phyloP scores from a whole-genome alignment of 2,888 invertebrate species.

The Conomelus anceps region DNA sequence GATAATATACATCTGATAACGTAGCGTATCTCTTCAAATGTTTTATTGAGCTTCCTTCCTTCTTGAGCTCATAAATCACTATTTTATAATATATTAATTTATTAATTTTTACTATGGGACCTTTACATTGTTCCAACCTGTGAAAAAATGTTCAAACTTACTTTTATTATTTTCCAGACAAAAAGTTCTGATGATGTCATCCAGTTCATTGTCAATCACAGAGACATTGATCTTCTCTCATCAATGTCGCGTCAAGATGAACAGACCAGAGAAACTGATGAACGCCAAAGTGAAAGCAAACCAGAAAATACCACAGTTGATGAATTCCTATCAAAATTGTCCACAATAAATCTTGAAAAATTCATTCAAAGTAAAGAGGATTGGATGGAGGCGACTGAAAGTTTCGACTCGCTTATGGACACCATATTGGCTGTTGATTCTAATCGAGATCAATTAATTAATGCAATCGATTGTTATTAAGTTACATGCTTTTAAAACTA shows the following conservation, averaged over 20 bases:
- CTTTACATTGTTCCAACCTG: neutral
- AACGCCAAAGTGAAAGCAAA: conserved; percentile 39
- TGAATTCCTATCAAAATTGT: conserved; percentile 54
- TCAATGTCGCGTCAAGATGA: conserved; percentile 43
- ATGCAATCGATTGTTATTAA: conserved; percentile 66
- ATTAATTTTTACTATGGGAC: too few relatives aligned
- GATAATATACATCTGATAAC: too few relatives aligned
- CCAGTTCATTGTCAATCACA: neutral
- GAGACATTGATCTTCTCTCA: neutral
- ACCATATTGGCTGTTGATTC: conserved; percentile 62
- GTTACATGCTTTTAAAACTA: neutral
- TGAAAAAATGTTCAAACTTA: neutral
- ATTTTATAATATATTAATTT: too few relatives aligned
- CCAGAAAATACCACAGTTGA: conserved; percentile 47
- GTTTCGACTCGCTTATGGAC: conserved; percentile 62
- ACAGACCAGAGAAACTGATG: conserved; percentile 28
- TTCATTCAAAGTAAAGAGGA: conserved; percentile 54
- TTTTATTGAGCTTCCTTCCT: too few relatives aligned
- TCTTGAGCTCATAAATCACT: too few relatives aligned
- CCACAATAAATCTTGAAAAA: conserved; percentile 52
- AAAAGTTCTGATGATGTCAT: neutral
- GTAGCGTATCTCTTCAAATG: too few relatives aligned
- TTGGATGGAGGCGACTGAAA: conserved; percentile 62
- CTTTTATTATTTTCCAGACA: neutral
- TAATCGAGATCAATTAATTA: conserved; percentile 45